Evolutionary conservation across 2,888 invertebrate genomes (phyloP).

Genomic region (Sclerodermus sp.): DNA sequence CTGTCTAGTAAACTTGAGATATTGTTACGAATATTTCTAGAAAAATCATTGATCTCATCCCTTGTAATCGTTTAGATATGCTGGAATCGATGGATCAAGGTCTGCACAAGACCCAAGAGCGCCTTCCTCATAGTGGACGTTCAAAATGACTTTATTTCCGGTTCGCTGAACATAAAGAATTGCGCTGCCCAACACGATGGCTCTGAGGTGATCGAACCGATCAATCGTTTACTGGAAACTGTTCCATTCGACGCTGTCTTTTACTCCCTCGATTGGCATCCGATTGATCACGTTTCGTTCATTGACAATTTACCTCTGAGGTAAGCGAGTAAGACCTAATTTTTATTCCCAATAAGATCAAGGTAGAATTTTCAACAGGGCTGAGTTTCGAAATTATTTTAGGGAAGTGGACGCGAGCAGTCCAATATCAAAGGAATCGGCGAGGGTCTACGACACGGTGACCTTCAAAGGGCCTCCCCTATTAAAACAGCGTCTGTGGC

Average conservation of each 20-base stretch:
- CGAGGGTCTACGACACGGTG: slow-evolving; percentile 88
- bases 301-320: slow-evolving; percentile 80
- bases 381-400: background rate
- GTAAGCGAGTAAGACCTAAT: too few relatives aligned
- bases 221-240: slow-evolving; percentile 80
- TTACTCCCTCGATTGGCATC: slow-evolving; percentile 98
- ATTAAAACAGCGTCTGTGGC: slow-evolving; percentile 91
- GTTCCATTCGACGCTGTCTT: slow-evolving; percentile 85
- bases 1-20: too few relatives aligned
- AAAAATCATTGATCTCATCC: background rate
- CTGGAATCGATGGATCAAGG: slow-evolving; percentile 91
- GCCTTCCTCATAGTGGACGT: slow-evolving; percentile 94
- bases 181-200: slow-evolving; percentile 92
- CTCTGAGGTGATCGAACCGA: slow-evolving; percentile 87
- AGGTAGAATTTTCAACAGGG: too few relatives aligned
- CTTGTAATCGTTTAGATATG: slow-evolving; percentile 61
- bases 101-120: slow-evolving; percentile 73
- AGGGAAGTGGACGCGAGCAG: slow-evolving; percentile 51
- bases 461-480: slow-evolving; percentile 85
- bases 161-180: slow-evolving; percentile 89
- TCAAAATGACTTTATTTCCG: slow-evolving; percentile 97
- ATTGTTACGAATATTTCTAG: too few relatives aligned
- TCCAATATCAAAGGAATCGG: slow-evolving; percentile 63
- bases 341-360: too few relatives aligned
- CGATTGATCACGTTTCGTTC: slow-evolving; percentile 93